Conservation (phyloP, 2,113 vertebrate species). For the Cyphomyrus discorhynchus region DNA sequence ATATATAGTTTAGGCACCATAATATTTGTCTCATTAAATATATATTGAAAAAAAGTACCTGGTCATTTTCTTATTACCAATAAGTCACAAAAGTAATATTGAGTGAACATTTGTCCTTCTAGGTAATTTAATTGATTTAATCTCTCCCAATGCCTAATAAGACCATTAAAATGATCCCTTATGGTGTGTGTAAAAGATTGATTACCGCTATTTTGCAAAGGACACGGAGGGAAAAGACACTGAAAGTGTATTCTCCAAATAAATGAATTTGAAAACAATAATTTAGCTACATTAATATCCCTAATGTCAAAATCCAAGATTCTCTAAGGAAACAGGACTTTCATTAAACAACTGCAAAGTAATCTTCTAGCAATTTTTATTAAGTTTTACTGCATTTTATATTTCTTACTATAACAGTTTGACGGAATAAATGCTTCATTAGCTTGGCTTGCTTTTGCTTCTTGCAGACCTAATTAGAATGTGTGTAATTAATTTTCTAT, state of each 20-base stretch:
- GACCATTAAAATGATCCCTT: neutral
- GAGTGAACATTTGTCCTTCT: neutral
- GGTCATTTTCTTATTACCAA: neutral
- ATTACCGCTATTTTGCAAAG: neutral
- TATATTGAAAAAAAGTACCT: neutral
- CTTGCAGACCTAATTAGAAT: neutral
- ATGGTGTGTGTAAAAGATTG: neutral
- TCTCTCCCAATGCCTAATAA: slow-evolving; percentile 8
- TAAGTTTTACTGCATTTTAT: neutral
- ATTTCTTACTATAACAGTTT: neutral
- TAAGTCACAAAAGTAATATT: neutral
- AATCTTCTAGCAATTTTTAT: neutral
- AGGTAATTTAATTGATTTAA: slow-evolving; percentile 9
- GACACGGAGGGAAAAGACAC: neutral
- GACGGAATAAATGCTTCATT: neutral
- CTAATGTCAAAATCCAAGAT: neutral
- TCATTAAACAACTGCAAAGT: neutral
- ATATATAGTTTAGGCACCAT: neutral
- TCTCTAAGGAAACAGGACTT: neutral
- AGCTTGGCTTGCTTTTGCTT: neutral
- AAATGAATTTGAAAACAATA: neutral
- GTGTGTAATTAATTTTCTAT: neutral
- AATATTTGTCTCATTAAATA: neutral
- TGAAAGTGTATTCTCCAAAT: neutral
- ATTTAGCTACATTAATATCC: neutral